These are phyloP conservation scores for Ctenomys sociabilis DNA, from an alignment of 2,113 vertebrate species.

Conservation along the genomic window DNA sequence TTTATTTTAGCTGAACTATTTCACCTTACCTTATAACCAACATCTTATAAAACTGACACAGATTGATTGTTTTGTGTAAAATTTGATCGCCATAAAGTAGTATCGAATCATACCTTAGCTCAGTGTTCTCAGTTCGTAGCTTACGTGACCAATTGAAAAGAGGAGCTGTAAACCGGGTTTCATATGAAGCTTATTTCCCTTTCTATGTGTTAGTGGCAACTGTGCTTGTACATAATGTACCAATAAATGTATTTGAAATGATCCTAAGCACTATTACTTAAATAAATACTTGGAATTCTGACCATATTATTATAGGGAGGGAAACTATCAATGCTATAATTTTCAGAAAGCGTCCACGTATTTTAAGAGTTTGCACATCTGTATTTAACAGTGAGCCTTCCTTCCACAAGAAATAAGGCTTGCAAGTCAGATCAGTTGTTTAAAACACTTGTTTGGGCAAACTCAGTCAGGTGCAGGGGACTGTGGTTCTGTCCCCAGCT, in stretches of 20 bases:
- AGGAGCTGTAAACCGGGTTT: background rate
- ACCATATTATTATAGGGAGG: constrained; percentile 87
- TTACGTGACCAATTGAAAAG: background rate
- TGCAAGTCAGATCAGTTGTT: no score
- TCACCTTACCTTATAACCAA: background rate
- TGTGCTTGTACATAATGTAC: background rate
- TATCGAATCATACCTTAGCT: background rate
- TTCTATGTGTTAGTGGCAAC: background rate
- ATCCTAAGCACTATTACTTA: background rate
- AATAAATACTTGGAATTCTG: background rate
- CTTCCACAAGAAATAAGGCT: constrained; percentile 88
- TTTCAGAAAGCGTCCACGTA: constrained; percentile 84
- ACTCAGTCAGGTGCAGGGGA: no score
- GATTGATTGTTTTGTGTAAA: background rate
- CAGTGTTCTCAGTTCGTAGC: background rate
- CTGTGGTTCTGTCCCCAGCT: no score
- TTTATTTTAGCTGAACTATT: background rate
- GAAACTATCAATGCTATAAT: constrained; percentile 84
- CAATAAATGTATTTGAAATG: background rate
- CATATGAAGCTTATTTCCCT: background rate
- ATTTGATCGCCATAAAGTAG: background rate
- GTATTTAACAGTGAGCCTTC: constrained; percentile 85
- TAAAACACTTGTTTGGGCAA: no score
- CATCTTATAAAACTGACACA: background rate
- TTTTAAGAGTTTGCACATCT: constrained; percentile 85